phyloP scores from a whole-genome alignment of 2,797 vertebrate genomes.

The Dallia pectoralis region DNA sequence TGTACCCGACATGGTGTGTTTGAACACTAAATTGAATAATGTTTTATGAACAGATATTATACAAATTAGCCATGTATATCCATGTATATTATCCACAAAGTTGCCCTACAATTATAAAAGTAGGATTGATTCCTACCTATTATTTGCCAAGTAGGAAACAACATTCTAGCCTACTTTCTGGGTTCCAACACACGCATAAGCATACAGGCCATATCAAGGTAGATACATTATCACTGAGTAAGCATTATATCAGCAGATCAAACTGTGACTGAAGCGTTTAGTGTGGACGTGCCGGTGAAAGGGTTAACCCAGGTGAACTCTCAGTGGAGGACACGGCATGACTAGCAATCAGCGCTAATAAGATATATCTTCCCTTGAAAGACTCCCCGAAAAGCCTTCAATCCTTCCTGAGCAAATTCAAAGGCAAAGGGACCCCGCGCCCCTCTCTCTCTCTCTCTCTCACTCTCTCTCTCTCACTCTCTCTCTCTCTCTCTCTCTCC shows the following conservation, averaged over 20 bases:
- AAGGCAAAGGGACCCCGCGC: conserved; percentile 81
- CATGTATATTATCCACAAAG: no score
- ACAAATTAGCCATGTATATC: no score
- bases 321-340: conserved; percentile 78
- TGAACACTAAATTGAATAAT: no score
- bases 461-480: neutral
- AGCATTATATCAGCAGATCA: neutral
- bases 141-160: neutral
- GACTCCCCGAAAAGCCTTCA: conserved; percentile 89
- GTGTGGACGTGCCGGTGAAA: conserved; percentile 38
- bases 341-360: conserved; percentile 93
- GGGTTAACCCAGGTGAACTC: conserved; percentile 79
- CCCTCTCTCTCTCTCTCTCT: conserved; percentile 59
- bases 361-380: conserved; percentile 89
- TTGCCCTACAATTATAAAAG: neutral
- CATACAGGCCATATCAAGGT: neutral
- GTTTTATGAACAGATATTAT: no score
- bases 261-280: neutral
- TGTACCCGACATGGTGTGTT: no score
- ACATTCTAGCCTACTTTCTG: neutral
- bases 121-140: neutral
- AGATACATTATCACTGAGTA: neutral
- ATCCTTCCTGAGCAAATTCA: conserved; percentile 92
- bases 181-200: neutral
- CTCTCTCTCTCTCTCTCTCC: conserved; percentile 21